Base-by-base conservation (phyloP, 2,888 invertebrate genomes). In the Diploptera punctata region DNA sequence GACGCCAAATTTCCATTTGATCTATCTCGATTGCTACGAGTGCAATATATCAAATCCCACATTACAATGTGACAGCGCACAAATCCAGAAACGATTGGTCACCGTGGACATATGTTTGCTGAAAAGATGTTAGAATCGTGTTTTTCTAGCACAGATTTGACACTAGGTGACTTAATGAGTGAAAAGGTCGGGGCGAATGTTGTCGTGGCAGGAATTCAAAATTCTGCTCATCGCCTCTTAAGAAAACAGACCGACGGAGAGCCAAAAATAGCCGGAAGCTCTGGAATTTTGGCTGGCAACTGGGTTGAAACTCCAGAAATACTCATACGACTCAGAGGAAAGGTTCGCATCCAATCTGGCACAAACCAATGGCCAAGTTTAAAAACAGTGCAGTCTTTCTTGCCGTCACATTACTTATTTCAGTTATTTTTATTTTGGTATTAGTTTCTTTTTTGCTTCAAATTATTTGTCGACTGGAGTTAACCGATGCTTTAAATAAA, bases 261-360 rank as follows among this genome's bases (percentile, higher is more conserved):
- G 21, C 21, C 18, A 65, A 43, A 65, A 38, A 13, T 24, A 65
- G 44, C 44, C 26, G 26, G 29, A 26, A 54, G 54, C 47, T 44
- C 65, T 47, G 65, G 65, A 65, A 65, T 65, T 65, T 65, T 65
- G 65, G 65, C 65, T 44, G 44, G 47, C 47, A 44, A n/a, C 21
- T 16, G 10, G 16, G 16, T 57, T 1, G 31, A n/a, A 29, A n/a
- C 1, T 47, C 65, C 47, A 65, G 29, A 65, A 65, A 65, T 65
- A 65, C 16, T 3, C n/a, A 18, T 33, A 10, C 47, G 65, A 65
- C 44, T 65, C 43, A 65, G 47, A 44, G n/a, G 10, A 26, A 5
- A 65, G 21, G 19, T 44, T 54, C 26, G 54, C 24, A 10, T 26
- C 26, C 26, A 54, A 26, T 26, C 49, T 18, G 49, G 52, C 24